phyloP scores from a whole-genome alignment of 2,797 vertebrate species.

The Podarcis siculus region DNA sequence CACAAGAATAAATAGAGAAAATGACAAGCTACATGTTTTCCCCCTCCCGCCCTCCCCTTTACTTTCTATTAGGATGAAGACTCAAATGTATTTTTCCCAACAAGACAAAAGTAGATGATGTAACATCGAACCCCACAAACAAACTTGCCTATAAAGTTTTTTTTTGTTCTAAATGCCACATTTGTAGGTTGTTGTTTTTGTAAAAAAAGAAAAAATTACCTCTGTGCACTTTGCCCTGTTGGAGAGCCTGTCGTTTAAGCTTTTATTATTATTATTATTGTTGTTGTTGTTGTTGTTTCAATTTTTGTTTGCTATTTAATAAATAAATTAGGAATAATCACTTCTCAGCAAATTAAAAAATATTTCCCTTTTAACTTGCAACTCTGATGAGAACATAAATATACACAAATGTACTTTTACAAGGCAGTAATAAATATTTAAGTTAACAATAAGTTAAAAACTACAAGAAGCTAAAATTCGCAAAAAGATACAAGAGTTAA shows the following conservation, averaged over 20 bases:
- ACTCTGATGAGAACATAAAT: conserved; percentile 97
- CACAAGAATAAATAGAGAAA: conserved; percentile 76
- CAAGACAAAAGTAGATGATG: conserved; percentile 94
- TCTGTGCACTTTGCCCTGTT: conserved; percentile 89
- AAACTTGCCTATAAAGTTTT: conserved; percentile 72
- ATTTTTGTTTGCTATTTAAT: conserved; percentile 88
- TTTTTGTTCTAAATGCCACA: conserved; percentile 65
- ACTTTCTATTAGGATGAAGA: conserved; percentile 73
- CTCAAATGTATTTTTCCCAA: conserved; percentile 80
- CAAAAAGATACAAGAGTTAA: conserved; percentile 94
- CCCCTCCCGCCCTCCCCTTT: conserved; percentile 53
- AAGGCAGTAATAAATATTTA: conserved; percentile 94
- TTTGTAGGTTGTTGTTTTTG: conserved; percentile 1
- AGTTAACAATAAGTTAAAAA: conserved; percentile 98
- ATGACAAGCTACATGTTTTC: conserved; percentile 67
- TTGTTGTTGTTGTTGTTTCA: conserved; percentile 39
- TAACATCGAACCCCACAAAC: conserved; percentile 89
- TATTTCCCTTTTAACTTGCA: conserved; percentile 90
- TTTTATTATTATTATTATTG: conserved; percentile 77
- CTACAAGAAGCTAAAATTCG: conserved; percentile 95
- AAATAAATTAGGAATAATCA: conserved; percentile 93
- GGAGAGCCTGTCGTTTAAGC: conserved; percentile 91
- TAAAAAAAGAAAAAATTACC: conserved; percentile 68
- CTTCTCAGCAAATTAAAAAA: conserved; percentile 91
- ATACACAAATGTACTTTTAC: conserved; percentile 96